Percentiles rank a stretch among this genome's conserved stretches.
Evolutionary conservation across 2,888 invertebrate species (phyloP).

Genomic region (Conchocele bisecta): DNA sequence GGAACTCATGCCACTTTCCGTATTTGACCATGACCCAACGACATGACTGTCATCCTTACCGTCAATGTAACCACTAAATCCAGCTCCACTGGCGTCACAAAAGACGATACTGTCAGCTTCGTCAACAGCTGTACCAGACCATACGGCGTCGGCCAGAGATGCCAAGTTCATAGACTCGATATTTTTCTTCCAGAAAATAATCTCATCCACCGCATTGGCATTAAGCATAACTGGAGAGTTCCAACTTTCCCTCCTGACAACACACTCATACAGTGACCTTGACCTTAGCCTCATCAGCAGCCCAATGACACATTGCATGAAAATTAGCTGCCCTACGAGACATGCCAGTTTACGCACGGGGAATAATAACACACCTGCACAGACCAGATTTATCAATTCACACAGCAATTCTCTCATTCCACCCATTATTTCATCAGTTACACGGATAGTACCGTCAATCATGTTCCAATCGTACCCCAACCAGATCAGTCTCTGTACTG

Average conservation of each 20-base stretch:
- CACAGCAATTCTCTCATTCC: neutral
- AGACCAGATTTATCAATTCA: neutral
- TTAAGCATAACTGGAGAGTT: neutral
- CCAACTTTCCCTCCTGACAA: neutral
- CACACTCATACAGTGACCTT: neutral
- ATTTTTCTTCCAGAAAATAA: constrained; percentile 9
- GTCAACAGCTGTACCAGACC: too few species aligned
- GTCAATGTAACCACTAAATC: constrained; percentile 2
- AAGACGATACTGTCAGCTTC: constrained; percentile 4
- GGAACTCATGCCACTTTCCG: constrained; percentile 14
- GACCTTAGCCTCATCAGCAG: neutral
- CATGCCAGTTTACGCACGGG: neutral
- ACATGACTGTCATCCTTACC: neutral
- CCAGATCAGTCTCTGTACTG: neutral
- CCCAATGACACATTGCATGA: neutral
- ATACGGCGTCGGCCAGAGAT: neutral
- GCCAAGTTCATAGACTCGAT: neutral
- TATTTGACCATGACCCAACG: neutral
- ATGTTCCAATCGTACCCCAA: constrained; percentile 9
- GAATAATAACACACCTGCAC: neutral
- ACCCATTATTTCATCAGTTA: constrained; percentile 1
- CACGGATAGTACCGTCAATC: neutral
- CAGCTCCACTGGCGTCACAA: constrained; percentile 40
- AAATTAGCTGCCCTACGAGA: neutral
- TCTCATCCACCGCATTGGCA: neutral